phyloP scores from a whole-genome alignment of 2,888 invertebrate species.

The Hyalella azteca region DNA sequence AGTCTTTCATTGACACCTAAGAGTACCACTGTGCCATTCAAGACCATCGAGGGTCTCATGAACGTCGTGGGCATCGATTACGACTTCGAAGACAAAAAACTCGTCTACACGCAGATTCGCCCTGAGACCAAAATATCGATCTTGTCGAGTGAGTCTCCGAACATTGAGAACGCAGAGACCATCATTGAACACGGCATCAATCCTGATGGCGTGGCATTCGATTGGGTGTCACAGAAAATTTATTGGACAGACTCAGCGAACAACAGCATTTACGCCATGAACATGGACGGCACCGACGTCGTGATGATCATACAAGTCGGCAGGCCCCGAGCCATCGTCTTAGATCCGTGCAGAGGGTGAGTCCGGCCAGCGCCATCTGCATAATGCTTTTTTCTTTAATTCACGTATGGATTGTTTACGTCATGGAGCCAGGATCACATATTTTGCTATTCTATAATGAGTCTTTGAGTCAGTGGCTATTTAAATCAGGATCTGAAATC shows the following conservation, averaged over 20 bases:
- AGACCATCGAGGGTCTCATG: conserved; percentile 75
- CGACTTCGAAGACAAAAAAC: conserved; percentile 83
- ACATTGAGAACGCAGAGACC: conserved; percentile 67
- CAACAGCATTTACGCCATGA: conserved; percentile 93
- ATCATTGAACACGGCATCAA: conserved; percentile 78
- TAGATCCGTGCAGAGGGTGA: conserved; percentile 92
- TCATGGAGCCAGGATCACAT: too few relatives aligned
- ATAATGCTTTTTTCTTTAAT: too few relatives aligned
- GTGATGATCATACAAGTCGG: conserved; percentile 94
- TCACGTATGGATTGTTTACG: too few relatives aligned
- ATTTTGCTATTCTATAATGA: too few relatives aligned
- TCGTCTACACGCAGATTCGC: conserved; percentile 91
- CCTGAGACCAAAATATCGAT: conserved; percentile 88
- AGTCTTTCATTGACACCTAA: conserved; percentile 87
- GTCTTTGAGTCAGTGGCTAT: too few relatives aligned
- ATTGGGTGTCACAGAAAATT: conserved; percentile 96
- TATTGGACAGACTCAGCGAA: conserved; percentile 98
- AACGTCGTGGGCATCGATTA: conserved; percentile 96
- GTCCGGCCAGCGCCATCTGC: too few relatives aligned
- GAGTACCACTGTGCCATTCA: conserved; percentile 82
- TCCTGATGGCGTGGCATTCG: conserved; percentile 92
- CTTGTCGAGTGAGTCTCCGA: conserved; percentile 76
- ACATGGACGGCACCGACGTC: conserved; percentile 81
- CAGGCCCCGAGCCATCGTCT: conserved; percentile 89
- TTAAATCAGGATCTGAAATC: too few relatives aligned